Evolutionary conservation across 2,113 vertebrate genomes (phyloP).

Genomic region (Callipepla squamata): DNA sequence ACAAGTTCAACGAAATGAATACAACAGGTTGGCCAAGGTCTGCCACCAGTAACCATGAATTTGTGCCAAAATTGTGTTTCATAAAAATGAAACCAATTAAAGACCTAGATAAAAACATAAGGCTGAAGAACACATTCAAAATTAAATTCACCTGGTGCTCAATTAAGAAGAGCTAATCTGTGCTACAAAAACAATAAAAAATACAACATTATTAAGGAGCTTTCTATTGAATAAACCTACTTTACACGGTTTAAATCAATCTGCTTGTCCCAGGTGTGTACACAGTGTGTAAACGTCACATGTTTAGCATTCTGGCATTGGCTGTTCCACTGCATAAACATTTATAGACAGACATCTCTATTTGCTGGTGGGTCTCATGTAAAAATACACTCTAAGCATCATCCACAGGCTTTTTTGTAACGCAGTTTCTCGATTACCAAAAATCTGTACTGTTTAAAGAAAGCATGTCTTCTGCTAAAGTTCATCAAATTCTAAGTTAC

Average conservation of each 20-base stretch:
- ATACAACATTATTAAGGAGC: background rate
- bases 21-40: background rate
- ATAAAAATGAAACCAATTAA: background rate
- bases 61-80: slow-evolving; percentile 6
- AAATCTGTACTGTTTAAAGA: background rate
- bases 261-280: background rate
- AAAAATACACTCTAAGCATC: background rate
- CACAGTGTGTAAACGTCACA: background rate
- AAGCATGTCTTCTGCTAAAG: background rate
- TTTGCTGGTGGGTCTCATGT: slow-evolving; percentile 4
- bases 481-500: background rate
- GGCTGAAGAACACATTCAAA: background rate
- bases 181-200: background rate
- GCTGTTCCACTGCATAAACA: background rate
- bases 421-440: background rate
- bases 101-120: slow-evolving; percentile 3
- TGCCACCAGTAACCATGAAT: slow-evolving; percentile 4
- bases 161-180: background rate
- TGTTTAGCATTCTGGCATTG: background rate
- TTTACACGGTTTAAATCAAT: background rate
- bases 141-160: slow-evolving; percentile 31
- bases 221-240: background rate
- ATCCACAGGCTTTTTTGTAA: background rate
- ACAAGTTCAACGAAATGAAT: slow-evolving; percentile 13
- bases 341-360: background rate